These are phyloP conservation scores for Bovichtus variegatus DNA, from an alignment of 2,797 vertebrate species.

Conservation along the genomic window DNA sequence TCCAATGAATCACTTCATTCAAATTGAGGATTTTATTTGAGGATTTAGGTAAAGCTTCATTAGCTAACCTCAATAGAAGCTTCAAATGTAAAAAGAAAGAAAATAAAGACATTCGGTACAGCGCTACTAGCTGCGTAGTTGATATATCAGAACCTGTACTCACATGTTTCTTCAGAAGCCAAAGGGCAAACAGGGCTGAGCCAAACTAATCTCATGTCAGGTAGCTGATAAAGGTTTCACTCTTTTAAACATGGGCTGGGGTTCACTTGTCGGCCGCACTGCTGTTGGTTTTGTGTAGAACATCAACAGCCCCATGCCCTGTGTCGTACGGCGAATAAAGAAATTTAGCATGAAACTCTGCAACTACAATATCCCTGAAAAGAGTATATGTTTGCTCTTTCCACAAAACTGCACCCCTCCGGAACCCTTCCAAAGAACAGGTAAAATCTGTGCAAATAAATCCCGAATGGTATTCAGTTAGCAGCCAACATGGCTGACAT, in stretches of 20 bases:
- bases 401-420: neutral
- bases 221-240: neutral
- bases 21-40: too few relatives aligned
- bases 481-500: conserved; percentile 24
- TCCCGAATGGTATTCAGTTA: conserved; percentile 11
- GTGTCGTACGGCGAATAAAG: neutral
- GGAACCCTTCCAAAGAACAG: neutral
- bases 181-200: neutral
- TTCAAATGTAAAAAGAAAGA: too few relatives aligned
- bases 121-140: too few relatives aligned
- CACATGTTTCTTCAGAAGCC: neutral
- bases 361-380: neutral
- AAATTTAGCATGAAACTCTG: conserved; percentile 1
- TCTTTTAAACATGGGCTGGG: neutral
- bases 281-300: neutral
- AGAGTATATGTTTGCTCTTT: neutral
- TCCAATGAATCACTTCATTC: too few relatives aligned
- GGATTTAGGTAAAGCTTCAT: too few relatives aligned
- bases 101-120: too few relatives aligned
- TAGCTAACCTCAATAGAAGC: too few relatives aligned
- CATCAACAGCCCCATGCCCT: neutral
- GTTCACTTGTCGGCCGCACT: neutral
- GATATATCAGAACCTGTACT: neutral
- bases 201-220: neutral
- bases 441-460: neutral